Evolutionary conservation across 2,797 vertebrate genomes (phyloP), one percentile per base, ranked within the genome.

Genomic region (Craterocephalus amniculus): DNA sequence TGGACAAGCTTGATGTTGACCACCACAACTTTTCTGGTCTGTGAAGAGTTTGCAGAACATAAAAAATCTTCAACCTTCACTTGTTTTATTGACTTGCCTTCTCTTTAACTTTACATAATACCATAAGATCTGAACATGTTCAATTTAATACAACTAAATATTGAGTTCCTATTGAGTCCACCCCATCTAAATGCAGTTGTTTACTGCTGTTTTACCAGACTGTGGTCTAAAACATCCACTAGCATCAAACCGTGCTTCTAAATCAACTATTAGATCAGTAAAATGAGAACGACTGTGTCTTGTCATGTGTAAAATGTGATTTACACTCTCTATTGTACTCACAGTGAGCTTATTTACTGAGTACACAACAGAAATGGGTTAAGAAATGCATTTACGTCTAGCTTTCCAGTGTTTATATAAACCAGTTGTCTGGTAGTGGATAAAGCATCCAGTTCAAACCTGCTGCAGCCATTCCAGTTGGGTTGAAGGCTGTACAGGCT

Each of bases 391-490:
- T 52, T 51, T 26, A n/a, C 58, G 13, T 26, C 40, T 20, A 38
- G 43, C 0, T 1, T 63, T 31, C 32, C 22, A 26, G 36, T 26
- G 54, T 70, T 72, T 64, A 48, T 58, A 56, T 49, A 56, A 69
- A 49, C 24, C 74, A 63, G 24, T 36, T 73, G n/a, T 58, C 59
- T 18, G 76, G n/a, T n/a, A n/a, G n/a, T n/a, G n/a, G 67, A 68
- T 45, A 65, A 49, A 40, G 48, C 0, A 24, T 79, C 86, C 70
- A 51, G 78, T 67, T 81, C 59, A 59, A 77, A 83, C 81, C 74
- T 68, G 83, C 18, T 66, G 74, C 67, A 68, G 51, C 70, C 43
- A 63, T 38, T 62, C 49, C 60, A 38, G 54, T 16, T 35, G 29
- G 52, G 66, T 62, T 29, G 20, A 38, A 49, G 49, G 38, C 36